These are phyloP conservation scores for Nematostella vectensis DNA, from an alignment of 92 coral and sea anemone species.

Conservation along the genomic window DNA sequence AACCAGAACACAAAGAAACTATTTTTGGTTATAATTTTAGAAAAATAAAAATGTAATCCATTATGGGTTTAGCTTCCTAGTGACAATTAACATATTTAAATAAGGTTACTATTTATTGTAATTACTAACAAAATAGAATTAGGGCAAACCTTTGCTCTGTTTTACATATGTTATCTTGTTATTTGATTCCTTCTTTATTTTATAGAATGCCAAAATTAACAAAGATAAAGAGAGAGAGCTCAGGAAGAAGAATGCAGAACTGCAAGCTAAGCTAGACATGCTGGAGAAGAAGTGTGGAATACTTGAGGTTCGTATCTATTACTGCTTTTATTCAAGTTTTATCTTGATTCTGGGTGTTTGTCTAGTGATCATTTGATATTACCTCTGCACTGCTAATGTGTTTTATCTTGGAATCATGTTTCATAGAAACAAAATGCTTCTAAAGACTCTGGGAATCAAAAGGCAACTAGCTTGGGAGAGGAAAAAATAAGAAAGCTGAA, in stretches of 20 bases:
- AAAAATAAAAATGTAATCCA: too few species aligned
- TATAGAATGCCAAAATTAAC: slow-evolving; percentile 12
- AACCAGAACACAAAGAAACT: too few species aligned
- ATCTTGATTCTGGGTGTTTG: too few species aligned
- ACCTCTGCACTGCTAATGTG: neutral
- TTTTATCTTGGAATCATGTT: neutral
- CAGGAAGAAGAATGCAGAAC: slow-evolving; percentile 73
- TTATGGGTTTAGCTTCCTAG: too few species aligned
- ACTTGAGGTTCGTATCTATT: slow-evolving; percentile 40
- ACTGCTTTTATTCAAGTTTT: too few species aligned
- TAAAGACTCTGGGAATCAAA: slow-evolving; percentile 26
- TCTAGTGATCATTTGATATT: neutral
- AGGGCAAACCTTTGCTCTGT: too few species aligned
- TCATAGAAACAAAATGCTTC: slow-evolving; percentile 25
- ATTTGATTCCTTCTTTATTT: neutral
- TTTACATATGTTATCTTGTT: too few species aligned
- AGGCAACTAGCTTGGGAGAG: slow-evolving; percentile 49
- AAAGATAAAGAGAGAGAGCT: slow-evolving; percentile 78
- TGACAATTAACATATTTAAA: too few species aligned
- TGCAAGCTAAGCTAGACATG: slow-evolving; percentile 58
- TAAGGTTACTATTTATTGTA: neutral
- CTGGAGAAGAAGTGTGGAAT: slow-evolving; percentile 74
- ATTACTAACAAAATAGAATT: too few species aligned
- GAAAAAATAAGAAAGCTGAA: slow-evolving; percentile 86
- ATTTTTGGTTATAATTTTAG: too few species aligned